Percentiles rank a stretch among this genome's conserved stretches.
Evolutionary conservation across 2,797 vertebrate species (phyloP).

Genomic region (Pogoniulus pusillus): DNA sequence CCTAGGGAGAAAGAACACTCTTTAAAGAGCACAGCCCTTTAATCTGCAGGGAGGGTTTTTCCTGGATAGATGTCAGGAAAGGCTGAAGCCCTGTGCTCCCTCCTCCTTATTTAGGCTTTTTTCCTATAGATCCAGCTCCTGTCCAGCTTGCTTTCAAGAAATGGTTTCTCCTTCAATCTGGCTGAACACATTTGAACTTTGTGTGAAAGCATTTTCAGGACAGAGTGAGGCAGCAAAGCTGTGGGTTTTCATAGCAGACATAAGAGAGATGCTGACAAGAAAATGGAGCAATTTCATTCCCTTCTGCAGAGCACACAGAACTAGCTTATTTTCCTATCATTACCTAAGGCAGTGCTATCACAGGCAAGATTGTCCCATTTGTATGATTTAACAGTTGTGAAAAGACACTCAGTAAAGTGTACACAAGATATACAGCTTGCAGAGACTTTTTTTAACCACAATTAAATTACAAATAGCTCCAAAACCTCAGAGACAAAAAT

Average conservation of each 20-base stretch:
- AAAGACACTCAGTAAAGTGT: too few relatives aligned
- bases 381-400: too few relatives aligned
- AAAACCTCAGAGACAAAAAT: background rate
- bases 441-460: too few relatives aligned
- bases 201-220: background rate
- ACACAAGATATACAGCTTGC: too few relatives aligned
- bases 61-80: background rate
- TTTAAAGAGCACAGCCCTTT: background rate
- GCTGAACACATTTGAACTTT: background rate
- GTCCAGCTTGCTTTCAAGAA: background rate
- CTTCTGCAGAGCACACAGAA: too few relatives aligned
- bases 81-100: background rate
- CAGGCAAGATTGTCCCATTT: too few relatives aligned
- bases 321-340: too few relatives aligned
- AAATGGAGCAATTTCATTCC: too few relatives aligned
- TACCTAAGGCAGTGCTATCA: too few relatives aligned
- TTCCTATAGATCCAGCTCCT: background rate
- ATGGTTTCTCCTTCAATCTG: background rate
- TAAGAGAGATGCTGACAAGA: too few relatives aligned
- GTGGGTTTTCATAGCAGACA: background rate
- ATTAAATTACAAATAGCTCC: too few relatives aligned
- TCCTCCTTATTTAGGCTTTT: background rate
- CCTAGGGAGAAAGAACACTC: background rate
- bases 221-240: background rate
- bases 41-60: background rate